Evolutionary conservation across 2,113 vertebrate genomes (phyloP).

Genomic region (Artemisiospiza belli): DNA sequence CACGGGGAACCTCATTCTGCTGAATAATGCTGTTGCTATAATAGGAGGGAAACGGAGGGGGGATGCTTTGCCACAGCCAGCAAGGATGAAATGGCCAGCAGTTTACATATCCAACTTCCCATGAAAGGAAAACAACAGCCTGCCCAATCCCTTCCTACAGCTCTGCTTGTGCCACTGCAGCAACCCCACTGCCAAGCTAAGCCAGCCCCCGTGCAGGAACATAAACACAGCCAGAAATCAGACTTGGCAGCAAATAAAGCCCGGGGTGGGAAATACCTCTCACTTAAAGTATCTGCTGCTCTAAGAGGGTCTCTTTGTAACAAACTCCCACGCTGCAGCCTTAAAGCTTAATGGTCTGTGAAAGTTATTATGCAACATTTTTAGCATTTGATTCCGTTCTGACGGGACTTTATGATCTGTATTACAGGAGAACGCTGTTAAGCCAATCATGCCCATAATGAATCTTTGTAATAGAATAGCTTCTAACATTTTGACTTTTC

Average conservation of each 20-base stretch:
- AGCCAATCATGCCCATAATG: slow-evolving; percentile 28
- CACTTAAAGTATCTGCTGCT: slow-evolving; percentile 1
- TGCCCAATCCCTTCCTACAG: neutral
- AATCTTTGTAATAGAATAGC: slow-evolving; percentile 27
- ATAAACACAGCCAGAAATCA: neutral
- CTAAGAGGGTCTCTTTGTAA: slow-evolving; percentile 24
- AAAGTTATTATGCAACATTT: slow-evolving; percentile 51
- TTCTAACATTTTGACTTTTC: neutral
- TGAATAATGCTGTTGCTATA: neutral
- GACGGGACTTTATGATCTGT: slow-evolving; percentile 27
- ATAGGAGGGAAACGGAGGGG: neutral
- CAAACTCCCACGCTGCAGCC: slow-evolving; percentile 25
- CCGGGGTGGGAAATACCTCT: neutral
- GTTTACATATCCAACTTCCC: neutral
- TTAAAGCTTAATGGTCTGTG: slow-evolving; percentile 53
- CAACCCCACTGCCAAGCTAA: neutral
- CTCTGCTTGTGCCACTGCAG: neutral
- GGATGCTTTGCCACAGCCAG: neutral
- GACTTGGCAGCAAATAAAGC: slow-evolving; percentile 14
- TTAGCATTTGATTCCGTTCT: neutral
- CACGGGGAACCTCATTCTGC: neutral
- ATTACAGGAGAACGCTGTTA: slow-evolving; percentile 47
- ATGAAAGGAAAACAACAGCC: neutral
- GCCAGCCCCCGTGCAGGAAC: neutral
- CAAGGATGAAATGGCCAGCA: neutral